These are phyloP conservation scores for Ginglymostoma cirratum DNA, from an alignment of 2,113 vertebrate genomes.

Conservation along the genomic window DNA sequence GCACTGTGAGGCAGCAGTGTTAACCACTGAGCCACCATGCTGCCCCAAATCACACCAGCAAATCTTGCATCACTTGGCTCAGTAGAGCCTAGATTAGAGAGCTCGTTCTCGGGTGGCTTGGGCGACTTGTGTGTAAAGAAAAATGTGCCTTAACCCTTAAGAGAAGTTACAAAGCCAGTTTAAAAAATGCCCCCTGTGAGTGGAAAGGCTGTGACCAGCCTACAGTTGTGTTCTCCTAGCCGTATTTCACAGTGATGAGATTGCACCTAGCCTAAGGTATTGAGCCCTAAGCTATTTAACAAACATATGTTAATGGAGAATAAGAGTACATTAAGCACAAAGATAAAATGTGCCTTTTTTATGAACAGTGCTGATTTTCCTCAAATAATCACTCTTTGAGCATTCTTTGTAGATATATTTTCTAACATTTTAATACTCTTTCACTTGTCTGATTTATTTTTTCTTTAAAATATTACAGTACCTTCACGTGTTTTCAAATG, in stretches of 20 bases:
- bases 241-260: neutral
- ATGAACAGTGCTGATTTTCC: neutral
- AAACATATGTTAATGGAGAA: neutral
- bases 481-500: conserved; percentile 87
- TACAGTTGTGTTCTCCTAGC: neutral
- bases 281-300: neutral
- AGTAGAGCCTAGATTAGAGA: neutral
- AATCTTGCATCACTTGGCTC: neutral
- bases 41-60: neutral
- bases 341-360: neutral
- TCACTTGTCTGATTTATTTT: neutral
- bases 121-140: neutral
- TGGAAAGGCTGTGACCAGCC: neutral
- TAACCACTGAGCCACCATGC: too few relatives aligned
- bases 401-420: neutral
- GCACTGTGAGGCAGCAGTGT: too few relatives aligned
- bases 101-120: neutral
- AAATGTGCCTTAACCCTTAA: neutral
- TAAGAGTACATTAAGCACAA: neutral
- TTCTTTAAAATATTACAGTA: conserved; percentile 61
- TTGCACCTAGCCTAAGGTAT: neutral
- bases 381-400: neutral
- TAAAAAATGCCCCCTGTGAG: neutral
- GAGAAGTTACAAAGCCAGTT: neutral
- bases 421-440: neutral